These are phyloP conservation scores for Bufotes viridis DNA, from an alignment of 2,797 vertebrate species.

Conservation along the genomic window DNA sequence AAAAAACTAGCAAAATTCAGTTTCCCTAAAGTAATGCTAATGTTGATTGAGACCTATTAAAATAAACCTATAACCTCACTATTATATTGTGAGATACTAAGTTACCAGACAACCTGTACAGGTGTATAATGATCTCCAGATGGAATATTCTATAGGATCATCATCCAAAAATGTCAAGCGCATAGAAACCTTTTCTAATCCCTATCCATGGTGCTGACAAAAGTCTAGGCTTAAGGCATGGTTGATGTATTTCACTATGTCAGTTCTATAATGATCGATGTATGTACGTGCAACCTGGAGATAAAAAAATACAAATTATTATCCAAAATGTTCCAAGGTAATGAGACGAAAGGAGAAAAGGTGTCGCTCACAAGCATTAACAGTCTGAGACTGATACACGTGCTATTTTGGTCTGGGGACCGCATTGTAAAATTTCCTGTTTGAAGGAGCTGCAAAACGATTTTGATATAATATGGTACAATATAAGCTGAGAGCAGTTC, in stretches of 20 bases:
- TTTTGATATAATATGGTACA: not conserved
- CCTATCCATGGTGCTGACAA: conserved; percentile 22
- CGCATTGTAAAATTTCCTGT: not conserved
- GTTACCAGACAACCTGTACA: not conserved
- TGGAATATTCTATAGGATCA: not conserved
- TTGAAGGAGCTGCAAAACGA: not conserved
- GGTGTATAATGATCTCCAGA: conserved; percentile 3
- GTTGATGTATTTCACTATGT: not conserved
- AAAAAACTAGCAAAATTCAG: no score
- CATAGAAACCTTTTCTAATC: not conserved
- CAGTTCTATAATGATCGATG: not conserved
- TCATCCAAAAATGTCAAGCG: not conserved
- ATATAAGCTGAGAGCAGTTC: not conserved
- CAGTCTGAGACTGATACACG: not conserved
- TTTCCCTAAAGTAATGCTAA: not conserved
- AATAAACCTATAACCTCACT: not conserved
- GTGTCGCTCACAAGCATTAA: not conserved
- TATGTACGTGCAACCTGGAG: not conserved
- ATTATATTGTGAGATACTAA: not conserved
- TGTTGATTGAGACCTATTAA: not conserved
- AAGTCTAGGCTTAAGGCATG: not conserved
- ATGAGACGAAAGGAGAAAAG: not conserved
- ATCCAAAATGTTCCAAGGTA: not conserved
- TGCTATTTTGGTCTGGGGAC: not conserved
- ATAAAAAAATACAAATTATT: not conserved